phyloP scores from a whole-genome alignment of 2,113 vertebrate species.

The Ophiodon elongatus region DNA sequence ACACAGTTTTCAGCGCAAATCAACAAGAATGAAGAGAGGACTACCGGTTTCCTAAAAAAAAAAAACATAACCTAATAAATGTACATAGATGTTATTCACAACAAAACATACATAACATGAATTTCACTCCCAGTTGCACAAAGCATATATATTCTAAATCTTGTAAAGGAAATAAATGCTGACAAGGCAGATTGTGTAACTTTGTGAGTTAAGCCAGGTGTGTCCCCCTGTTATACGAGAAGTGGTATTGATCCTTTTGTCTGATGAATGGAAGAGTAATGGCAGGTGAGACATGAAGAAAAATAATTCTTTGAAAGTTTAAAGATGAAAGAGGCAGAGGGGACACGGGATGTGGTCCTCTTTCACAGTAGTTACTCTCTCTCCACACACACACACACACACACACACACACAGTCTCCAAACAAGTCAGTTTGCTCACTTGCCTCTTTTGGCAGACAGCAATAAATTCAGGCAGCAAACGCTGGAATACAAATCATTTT shows the following conservation, averaged over 20 bases:
- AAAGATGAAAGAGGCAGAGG: slow-evolving; percentile 13
- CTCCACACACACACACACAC: not conserved
- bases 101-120: not conserved
- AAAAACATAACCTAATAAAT: not conserved
- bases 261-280: not conserved
- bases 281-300: not conserved
- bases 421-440: slow-evolving; percentile 49
- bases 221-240: not conserved
- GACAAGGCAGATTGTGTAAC: not conserved
- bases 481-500: slow-evolving; percentile 40
- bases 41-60: not conserved
- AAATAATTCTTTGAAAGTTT: slow-evolving; percentile 17
- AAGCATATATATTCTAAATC: too few relatives aligned
- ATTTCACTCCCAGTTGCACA: too few relatives aligned
- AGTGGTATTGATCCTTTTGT: not conserved
- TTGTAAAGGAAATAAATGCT: too few relatives aligned
- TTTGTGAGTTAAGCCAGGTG: not conserved
- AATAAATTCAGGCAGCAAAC: slow-evolving; percentile 21
- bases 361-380: slow-evolving; percentile 8
- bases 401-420: slow-evolving; percentile 8
- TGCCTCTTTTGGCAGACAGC: slow-evolving; percentile 40
- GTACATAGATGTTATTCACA: not conserved
- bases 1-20: slow-evolving; percentile 34
- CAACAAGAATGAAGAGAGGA: slow-evolving; percentile 51
- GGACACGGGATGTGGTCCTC: slow-evolving; percentile 2